phyloP scores from a whole-genome alignment of 2,888 invertebrate genomes.

The Morpho helenor region DNA sequence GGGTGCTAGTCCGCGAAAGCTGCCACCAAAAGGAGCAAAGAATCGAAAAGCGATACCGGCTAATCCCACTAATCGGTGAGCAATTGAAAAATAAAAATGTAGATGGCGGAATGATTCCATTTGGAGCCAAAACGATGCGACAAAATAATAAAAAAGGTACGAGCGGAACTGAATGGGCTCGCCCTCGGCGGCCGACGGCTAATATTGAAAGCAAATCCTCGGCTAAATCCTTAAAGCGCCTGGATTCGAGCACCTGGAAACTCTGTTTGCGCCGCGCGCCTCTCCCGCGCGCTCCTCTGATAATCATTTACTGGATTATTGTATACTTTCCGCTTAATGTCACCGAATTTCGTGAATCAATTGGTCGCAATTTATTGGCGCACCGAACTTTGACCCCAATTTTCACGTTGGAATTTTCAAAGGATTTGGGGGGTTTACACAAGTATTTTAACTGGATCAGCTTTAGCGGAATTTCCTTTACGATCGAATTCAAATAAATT shows the following conservation, averaged over 20 bases:
- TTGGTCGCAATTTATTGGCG: constrained; percentile 39
- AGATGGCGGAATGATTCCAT: constrained; percentile 79
- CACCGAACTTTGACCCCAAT: constrained; percentile 36
- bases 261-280: constrained; percentile 56
- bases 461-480: constrained; percentile 21
- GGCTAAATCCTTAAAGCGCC: constrained; percentile 78
- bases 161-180: constrained; percentile 63
- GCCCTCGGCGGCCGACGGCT: constrained; percentile 67
- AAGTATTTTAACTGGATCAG: constrained; percentile 28
- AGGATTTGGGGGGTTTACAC: constrained; percentile 35
- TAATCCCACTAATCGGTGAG: constrained; percentile 78
- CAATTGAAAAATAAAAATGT: constrained; percentile 81
- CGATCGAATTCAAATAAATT: constrained; percentile 15
- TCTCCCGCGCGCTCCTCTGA: constrained; percentile 47
- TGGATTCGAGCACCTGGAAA: constrained; percentile 76
- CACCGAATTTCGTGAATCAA: constrained; percentile 60
- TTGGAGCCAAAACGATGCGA: constrained; percentile 78
- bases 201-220: constrained; percentile 81
- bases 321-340: constrained; percentile 72
- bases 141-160: constrained; percentile 78
- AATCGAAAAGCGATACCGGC: constrained; percentile 74
- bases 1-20: constrained; percentile 61
- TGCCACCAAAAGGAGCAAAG: constrained; percentile 72
- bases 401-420: constrained; percentile 43
- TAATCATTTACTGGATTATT: constrained; percentile 75